Evolutionary conservation across 2,888 invertebrate genomes (phyloP), one percentile per base, ranked within the genome.

Genomic region (Eupithecia subumbrata): DNA sequence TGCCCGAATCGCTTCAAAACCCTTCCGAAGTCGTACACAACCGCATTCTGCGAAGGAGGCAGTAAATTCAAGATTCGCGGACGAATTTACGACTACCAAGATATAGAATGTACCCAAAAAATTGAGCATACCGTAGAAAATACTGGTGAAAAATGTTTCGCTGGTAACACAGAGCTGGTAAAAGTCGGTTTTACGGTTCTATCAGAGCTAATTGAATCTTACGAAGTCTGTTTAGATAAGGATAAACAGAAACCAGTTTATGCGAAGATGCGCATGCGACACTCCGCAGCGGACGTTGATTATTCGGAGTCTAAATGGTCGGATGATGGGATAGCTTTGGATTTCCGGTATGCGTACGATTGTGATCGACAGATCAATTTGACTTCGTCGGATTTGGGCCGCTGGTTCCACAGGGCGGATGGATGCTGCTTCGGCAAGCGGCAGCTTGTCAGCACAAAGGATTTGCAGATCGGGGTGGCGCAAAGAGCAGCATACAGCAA

Each of bases 401-500:
- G 37, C 37, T 52, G 45, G 64, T 80, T 87, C 56, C 84, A 84
- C 85, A 84, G 22, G 80, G 34, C 52, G 5, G 83, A 86, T 60
- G 76, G 79, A 5, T 91, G 91, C 73, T 89, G 91, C 76, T 91
- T 87, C 76, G 82, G 71, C 9, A 87, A 82, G 71, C 83, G 87
- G 69, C 89, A 88, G 75, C 79, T 92, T 30, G 86, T 91, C 2
- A 89, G 79, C 76, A 79, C 89, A 1, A 82, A 74, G 22, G 88
- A 91, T 76, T 81, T 91, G 7, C 52, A 76, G 1, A 86, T 86
- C 9, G 91, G 90, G 3, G 22, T 88, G 7, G 75, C 89, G 0
- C 87, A 87, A 76, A 76, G 80, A 12, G 80, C 88, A 0, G 84
- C 88, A 0, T 89, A 84, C 71, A 85, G 82, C 52, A 80, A 86